phyloP scores from a whole-genome alignment of 2,888 invertebrate genomes.

The Xanthostigma xanthostigma region DNA sequence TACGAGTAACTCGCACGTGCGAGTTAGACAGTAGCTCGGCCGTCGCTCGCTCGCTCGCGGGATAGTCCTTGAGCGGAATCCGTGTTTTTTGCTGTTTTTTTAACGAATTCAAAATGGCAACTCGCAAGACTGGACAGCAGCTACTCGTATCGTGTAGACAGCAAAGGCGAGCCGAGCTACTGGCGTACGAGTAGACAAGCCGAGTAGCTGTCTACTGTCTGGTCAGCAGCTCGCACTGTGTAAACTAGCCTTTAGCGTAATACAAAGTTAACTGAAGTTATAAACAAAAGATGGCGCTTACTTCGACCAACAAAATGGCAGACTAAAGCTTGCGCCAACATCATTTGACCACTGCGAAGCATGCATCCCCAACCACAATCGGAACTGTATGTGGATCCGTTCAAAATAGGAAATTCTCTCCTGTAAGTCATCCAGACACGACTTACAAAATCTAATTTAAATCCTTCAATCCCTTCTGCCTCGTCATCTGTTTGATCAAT shows the following conservation, averaged over 20 bases:
- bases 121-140: too few species aligned
- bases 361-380: slow-evolving; percentile 95
- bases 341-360: slow-evolving; percentile 82
- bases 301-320: slow-evolving; percentile 72
- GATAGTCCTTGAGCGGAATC: too few species aligned
- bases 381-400: slow-evolving; percentile 67
- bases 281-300: slow-evolving; percentile 19
- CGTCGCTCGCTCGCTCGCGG: too few species aligned
- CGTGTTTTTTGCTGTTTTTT: too few species aligned
- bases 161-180: too few species aligned
- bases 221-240: too few species aligned
- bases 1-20: too few species aligned
- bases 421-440: slow-evolving; percentile 80
- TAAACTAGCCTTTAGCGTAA: not conserved
- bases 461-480: slow-evolving; percentile 55
- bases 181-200: too few species aligned
- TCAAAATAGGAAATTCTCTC: slow-evolving; percentile 67
- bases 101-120: too few species aligned
- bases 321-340: slow-evolving; percentile 74
- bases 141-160: too few species aligned
- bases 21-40: too few species aligned
- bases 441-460: slow-evolving; percentile 70
- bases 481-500: slow-evolving; percentile 22
- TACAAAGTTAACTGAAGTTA: not conserved
- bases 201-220: too few species aligned